phyloP scores from a whole-genome alignment of 2,888 invertebrate species.

The Mactromeris polynyma region DNA sequence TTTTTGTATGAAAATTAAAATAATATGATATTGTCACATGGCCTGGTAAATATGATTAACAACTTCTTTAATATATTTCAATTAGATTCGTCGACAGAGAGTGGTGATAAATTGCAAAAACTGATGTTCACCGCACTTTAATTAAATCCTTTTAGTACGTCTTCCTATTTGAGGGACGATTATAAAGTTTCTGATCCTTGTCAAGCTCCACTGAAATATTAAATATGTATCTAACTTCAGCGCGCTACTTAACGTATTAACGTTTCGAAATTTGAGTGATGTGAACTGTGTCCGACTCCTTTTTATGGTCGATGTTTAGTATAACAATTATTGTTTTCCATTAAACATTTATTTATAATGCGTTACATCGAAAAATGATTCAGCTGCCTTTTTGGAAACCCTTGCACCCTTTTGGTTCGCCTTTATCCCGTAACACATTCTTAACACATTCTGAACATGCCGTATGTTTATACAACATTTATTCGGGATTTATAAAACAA shows the following conservation, averaged over 20 bases:
- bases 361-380: too few relatives aligned
- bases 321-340: background rate
- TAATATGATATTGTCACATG: background rate
- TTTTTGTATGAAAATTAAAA: background rate
- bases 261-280: too few relatives aligned
- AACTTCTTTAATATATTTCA: background rate
- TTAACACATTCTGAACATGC: too few relatives aligned
- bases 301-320: too few relatives aligned
- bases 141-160: conserved; percentile 1
- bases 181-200: background rate
- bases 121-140: background rate
- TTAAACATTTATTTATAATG: background rate
- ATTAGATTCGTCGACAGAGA: background rate
- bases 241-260: background rate
- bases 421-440: background rate
- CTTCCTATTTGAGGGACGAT: background rate
- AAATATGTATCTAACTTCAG: background rate
- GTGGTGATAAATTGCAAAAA: background rate
- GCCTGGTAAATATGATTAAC: background rate
- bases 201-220: background rate
- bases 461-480: background rate
- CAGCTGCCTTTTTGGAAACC: background rate
- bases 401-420: too few relatives aligned
- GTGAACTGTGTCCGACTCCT: too few relatives aligned
- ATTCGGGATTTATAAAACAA: background rate